Conservation (phyloP, 2,888 invertebrate species). For the Osedax fenrisi region DNA sequence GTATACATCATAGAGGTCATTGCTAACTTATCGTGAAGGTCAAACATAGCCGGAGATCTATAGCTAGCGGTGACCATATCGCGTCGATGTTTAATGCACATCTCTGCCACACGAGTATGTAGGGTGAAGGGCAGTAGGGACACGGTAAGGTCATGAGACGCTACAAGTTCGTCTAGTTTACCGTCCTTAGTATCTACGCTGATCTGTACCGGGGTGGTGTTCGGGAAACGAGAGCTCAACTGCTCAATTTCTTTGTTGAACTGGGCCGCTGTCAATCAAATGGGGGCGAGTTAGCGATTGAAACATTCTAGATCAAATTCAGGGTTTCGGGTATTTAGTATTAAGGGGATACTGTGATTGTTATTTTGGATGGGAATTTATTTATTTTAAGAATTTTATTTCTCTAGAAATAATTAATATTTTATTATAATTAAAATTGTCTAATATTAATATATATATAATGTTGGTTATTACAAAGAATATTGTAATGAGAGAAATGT, state of each 20-base stretch:
- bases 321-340: too few species aligned
- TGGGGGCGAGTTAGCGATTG: too few species aligned
- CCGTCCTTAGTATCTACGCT: slow-evolving; percentile 65
- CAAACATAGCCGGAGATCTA: slow-evolving; percentile 69
- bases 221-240: slow-evolving; percentile 61
- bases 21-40: slow-evolving; percentile 62
- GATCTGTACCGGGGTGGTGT: slow-evolving; percentile 65
- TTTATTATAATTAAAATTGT: too few species aligned
- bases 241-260: slow-evolving; percentile 76
- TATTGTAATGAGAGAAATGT: too few species aligned
- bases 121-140: slow-evolving; percentile 72
- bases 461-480: too few species aligned
- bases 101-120: slow-evolving; percentile 71
- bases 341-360: too few species aligned
- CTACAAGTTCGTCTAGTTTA: slow-evolving; percentile 62
- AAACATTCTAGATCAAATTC: too few species aligned
- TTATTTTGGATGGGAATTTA: too few species aligned
- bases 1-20: too few species aligned
- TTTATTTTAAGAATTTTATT: too few species aligned
- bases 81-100: slow-evolving; percentile 71
- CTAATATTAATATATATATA: too few species aligned
- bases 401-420: too few species aligned
- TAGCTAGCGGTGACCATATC: slow-evolving; percentile 96
- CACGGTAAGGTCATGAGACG: slow-evolving; percentile 54
- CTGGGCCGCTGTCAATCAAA: slow-evolving; percentile 58